Evolutionary conservation across 2,113 vertebrate species (phyloP).

Genomic region (Channa argus): DNA sequence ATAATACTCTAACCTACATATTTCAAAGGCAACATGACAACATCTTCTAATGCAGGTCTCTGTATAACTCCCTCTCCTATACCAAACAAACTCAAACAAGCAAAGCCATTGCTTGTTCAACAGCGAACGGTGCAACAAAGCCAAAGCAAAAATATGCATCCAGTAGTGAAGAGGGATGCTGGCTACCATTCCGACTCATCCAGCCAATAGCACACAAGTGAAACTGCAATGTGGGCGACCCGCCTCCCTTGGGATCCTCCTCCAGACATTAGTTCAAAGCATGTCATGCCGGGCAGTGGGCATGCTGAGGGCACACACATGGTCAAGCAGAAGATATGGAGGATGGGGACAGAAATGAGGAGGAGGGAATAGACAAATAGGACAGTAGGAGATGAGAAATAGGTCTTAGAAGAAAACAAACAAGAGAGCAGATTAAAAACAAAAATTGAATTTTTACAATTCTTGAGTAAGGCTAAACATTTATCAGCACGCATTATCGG

Average conservation of each 20-base stretch:
- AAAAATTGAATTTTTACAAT: not conserved
- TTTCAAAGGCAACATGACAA: not conserved
- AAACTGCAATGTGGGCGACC: conserved; percentile 52
- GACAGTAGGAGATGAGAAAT: not conserved
- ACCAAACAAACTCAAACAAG: conserved; percentile 26
- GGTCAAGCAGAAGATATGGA: conserved; percentile 49
- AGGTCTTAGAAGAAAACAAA: not conserved
- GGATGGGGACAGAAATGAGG: conserved; percentile 34
- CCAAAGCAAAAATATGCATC: conserved; percentile 22
- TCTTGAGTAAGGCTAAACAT: not conserved
- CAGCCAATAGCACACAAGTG: conserved; percentile 44
- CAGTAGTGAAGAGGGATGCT: conserved; percentile 26
- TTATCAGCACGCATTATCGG: not conserved
- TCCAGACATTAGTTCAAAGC: conserved; percentile 54
- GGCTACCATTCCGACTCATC: conserved; percentile 30
- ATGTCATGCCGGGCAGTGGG: conserved; percentile 35
- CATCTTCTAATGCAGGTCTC: not conserved
- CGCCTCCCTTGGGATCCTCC: conserved; percentile 22
- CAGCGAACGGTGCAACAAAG: conserved; percentile 15
- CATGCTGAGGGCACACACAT: conserved; percentile 45
- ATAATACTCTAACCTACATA: not conserved
- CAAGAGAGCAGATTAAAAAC: conserved; percentile 22
- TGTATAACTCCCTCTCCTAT: conserved; percentile 7
- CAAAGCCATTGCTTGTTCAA: conserved; percentile 28
- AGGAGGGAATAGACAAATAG: conserved; percentile 2